Conservation (phyloP, 2,113 vertebrate genomes). For the Cairina moschata region DNA sequence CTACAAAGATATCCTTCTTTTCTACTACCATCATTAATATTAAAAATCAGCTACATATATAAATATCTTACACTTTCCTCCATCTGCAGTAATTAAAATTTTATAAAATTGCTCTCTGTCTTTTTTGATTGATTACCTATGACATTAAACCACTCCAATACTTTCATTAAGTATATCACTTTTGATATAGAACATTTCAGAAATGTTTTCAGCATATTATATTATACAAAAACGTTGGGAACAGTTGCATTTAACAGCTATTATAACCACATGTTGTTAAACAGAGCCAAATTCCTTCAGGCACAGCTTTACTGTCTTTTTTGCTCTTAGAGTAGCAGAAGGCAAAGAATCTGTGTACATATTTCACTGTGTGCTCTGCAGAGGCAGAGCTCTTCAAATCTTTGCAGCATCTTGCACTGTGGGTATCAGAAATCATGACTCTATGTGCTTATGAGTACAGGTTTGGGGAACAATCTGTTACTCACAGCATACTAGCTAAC, state of each 20-base stretch:
- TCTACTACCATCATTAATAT: background rate
- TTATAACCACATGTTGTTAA: background rate
- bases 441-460: background rate
- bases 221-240: background rate
- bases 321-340: background rate
- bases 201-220: background rate
- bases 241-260: background rate
- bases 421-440: background rate
- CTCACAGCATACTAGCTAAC: background rate
- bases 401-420: background rate
- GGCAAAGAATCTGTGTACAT: background rate
- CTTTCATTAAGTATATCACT: background rate
- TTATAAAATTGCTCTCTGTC: conserved; percentile 15
- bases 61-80: conserved; percentile 4
- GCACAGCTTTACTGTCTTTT: background rate
- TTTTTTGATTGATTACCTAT: background rate
- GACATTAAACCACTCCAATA: background rate
- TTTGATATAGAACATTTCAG: background rate
- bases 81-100: background rate
- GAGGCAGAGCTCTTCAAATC: background rate
- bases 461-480: background rate
- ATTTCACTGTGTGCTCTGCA: background rate
- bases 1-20: background rate
- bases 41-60: background rate
- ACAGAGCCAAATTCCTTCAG: background rate